phyloP scores from a whole-genome alignment of 1,140 invertebrate genomes.

The Mizuhopecten yessoensis region DNA sequence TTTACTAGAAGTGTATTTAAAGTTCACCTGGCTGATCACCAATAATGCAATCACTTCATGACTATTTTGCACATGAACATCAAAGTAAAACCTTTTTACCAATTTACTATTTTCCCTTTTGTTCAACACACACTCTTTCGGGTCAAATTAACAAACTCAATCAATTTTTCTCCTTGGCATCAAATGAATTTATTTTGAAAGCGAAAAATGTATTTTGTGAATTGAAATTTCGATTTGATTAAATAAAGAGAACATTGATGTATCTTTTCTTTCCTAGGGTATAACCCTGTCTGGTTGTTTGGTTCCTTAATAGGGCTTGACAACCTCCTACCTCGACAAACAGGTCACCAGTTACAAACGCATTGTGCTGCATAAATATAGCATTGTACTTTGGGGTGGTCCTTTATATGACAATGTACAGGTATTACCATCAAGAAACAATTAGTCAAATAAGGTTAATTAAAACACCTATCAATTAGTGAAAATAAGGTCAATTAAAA shows the following conservation, averaged over 20 bases:
- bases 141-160: slow-evolving; percentile 19
- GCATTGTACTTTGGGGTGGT: background rate
- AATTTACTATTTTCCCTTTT: slow-evolving; percentile 15
- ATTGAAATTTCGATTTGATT: background rate
- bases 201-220: background rate
- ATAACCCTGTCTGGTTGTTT: background rate
- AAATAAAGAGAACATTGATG: no score
- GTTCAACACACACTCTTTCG: no score
- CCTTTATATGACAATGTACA: background rate
- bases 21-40: background rate
- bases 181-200: background rate
- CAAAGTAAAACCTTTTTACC: slow-evolving; percentile 18
- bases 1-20: background rate
- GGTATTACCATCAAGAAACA: background rate
- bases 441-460: background rate
- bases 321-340: background rate
- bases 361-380: background rate
- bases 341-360: background rate
- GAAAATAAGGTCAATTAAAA: background rate
- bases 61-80: slow-evolving; percentile 17
- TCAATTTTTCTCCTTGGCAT: background rate
- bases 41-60: background rate
- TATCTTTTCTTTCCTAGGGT: background rate
- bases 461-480: background rate
- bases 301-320: background rate